These are phyloP conservation scores for Habroteleia sp. DNA, from an alignment of 2,888 invertebrate species.

Conservation along the genomic window DNA sequence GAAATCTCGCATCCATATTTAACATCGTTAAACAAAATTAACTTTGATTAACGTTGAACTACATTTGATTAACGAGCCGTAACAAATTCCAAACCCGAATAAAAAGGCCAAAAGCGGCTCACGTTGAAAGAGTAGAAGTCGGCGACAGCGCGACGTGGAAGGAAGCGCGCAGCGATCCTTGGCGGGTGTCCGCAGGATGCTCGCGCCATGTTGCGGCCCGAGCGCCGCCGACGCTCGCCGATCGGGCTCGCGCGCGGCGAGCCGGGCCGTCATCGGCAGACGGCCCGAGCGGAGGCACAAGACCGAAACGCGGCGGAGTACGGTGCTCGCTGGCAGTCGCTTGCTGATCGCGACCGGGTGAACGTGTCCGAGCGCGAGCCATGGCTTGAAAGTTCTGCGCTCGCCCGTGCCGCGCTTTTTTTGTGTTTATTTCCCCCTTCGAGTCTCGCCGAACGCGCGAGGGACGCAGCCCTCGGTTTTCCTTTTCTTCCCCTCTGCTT, in stretches of 20 bases:
- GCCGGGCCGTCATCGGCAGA: slow-evolving; percentile 43
- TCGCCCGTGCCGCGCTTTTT: slow-evolving; percentile 67
- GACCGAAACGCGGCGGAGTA: slow-evolving; percentile 39
- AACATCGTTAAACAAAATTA: no score
- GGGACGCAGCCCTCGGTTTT: background rate
- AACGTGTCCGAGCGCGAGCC: slow-evolving; percentile 70
- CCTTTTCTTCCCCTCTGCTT: slow-evolving; percentile 4
- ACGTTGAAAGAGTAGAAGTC: no score
- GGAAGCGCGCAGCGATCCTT: slow-evolving; percentile 8
- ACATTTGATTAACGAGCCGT: no score
- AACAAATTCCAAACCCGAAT: no score
- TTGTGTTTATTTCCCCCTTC: slow-evolving; percentile 58
- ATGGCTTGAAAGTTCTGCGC: slow-evolving; percentile 72
- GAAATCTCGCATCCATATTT: no score
- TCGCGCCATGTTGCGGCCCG: slow-evolving; percentile 64
- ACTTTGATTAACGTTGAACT: no score
- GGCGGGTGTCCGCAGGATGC: slow-evolving; percentile 28
- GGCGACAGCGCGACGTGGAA: no score
- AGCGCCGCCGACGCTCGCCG: slow-evolving; percentile 54
- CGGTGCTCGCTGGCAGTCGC: slow-evolving; percentile 73
- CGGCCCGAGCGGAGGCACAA: slow-evolving; percentile 28
- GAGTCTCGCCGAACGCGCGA: slow-evolving; percentile 6
- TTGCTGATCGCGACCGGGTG: slow-evolving; percentile 79
- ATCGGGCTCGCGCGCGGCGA: slow-evolving; percentile 31
- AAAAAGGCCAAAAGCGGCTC: no score